phyloP scores from a whole-genome alignment of 2,113 vertebrate genomes.

The Psittacus erithacus region DNA sequence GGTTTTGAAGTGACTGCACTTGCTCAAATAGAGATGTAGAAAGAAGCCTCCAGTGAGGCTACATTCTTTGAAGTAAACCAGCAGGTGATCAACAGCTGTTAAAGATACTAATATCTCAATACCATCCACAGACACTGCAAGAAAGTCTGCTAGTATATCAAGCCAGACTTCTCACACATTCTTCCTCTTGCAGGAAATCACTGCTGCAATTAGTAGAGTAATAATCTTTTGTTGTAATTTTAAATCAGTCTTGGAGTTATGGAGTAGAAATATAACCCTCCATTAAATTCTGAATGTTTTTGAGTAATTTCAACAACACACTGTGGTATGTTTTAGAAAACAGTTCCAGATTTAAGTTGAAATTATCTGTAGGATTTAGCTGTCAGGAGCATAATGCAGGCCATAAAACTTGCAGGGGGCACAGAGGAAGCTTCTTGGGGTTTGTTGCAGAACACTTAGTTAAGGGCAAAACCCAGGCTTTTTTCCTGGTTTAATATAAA shows the following conservation, averaged over 20 bases:
- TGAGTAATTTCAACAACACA: neutral
- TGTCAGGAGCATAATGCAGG: neutral
- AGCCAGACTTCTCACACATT: neutral
- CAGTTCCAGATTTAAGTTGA: neutral
- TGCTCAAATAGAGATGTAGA: neutral
- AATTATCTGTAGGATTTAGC: neutral
- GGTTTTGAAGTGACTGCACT: neutral
- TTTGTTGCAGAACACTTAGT: neutral
- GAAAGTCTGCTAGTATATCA: neutral
- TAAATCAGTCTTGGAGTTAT: neutral
- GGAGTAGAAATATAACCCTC: neutral
- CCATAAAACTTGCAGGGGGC: neutral
- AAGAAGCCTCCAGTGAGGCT: neutral
- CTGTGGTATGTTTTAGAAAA: neutral
- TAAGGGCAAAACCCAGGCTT: neutral
- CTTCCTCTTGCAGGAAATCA: neutral
- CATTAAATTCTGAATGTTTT: conserved; percentile 18
- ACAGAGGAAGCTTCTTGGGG: neutral
- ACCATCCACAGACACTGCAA: neutral
- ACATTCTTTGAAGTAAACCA: neutral
- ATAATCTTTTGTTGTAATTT: conserved; percentile 12
- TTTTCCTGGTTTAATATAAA: neutral
- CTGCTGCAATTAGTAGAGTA: neutral
- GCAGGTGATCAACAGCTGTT: conserved; percentile 35
- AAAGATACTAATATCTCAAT: neutral